phyloP scores from a whole-genome alignment of 1,140 invertebrate genomes.

The Frieseomelitta varia region DNA sequence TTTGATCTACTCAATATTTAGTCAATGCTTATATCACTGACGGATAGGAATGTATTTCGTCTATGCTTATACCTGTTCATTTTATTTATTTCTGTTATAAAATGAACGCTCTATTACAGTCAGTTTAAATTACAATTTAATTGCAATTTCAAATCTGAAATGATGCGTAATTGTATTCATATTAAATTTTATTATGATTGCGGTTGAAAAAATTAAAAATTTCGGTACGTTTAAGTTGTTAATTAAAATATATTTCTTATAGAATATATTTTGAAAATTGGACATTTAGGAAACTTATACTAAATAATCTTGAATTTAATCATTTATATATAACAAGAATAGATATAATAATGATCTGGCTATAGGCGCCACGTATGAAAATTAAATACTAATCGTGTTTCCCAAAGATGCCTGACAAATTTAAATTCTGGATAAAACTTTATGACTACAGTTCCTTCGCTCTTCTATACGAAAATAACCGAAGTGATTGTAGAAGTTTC shows the following conservation, averaged over 20 bases:
- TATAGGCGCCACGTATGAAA: background rate
- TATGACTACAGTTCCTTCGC: constrained; percentile 1
- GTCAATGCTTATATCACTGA: too few relatives aligned
- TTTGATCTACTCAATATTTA: too few relatives aligned
- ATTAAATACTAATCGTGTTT: background rate
- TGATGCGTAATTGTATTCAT: background rate
- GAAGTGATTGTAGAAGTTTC: constrained; percentile 32
- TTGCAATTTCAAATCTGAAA: too few relatives aligned
- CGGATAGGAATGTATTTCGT: too few relatives aligned
- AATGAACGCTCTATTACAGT: background rate
- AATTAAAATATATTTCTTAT: background rate
- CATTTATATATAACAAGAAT: background rate
- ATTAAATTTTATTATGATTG: background rate
- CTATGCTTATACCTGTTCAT: too few relatives aligned
- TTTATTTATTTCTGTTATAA: background rate
- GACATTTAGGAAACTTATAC: background rate
- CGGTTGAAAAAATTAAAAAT: background rate
- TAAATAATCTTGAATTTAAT: background rate
- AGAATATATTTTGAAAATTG: background rate
- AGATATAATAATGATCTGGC: background rate
- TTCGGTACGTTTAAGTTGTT: background rate
- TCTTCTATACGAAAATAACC: constrained; percentile 46
- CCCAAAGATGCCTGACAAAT: background rate
- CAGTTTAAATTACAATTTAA: background rate
- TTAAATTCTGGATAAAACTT: constrained; percentile 3